phyloP scores from a whole-genome alignment of 2,888 invertebrate genomes.

The Melinopterus prodromus region DNA sequence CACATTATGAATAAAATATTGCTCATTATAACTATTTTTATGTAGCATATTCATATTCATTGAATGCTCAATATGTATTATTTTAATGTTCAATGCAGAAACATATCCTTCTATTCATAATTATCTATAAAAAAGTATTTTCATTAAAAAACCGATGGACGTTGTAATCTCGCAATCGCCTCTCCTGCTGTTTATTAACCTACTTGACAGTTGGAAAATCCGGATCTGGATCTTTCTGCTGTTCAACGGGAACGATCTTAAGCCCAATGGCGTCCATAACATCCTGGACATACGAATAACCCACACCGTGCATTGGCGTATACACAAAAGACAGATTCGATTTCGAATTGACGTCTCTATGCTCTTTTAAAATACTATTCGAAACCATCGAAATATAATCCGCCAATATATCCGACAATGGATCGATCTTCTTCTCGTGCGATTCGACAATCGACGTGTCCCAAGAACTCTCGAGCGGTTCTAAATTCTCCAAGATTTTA shows the following conservation, averaged over 20 bases:
- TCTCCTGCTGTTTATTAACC: constrained; percentile 36
- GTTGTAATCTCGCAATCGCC: too few species aligned
- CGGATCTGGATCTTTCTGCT: constrained; percentile 91
- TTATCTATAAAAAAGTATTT: too few species aligned
- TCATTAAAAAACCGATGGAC: too few species aligned
- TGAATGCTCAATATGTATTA: too few species aligned
- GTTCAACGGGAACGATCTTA: constrained; percentile 71
- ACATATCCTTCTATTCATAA: too few species aligned
- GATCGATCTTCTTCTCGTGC: constrained; percentile 68
- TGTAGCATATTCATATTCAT: too few species aligned
- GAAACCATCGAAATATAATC: constrained; percentile 73
- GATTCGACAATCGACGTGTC: constrained; percentile 67
- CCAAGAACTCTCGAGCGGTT: constrained; percentile 84
- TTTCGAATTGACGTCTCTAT: constrained; percentile 65
- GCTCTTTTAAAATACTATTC: constrained; percentile 63
- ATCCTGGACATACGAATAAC: constrained; percentile 77
- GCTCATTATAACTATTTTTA: too few species aligned
- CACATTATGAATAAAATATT: too few species aligned
- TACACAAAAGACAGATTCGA: constrained; percentile 79
- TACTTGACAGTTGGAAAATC: constrained; percentile 93
- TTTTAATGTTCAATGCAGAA: too few species aligned
- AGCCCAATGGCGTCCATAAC: constrained; percentile 81
- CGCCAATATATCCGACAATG: constrained; percentile 71
- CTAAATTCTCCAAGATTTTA: constrained; percentile 77
- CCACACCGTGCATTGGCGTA: constrained; percentile 98